Conservation (phyloP, 1,140 invertebrate genomes). For the Pemphigus obesinymphae region DNA sequence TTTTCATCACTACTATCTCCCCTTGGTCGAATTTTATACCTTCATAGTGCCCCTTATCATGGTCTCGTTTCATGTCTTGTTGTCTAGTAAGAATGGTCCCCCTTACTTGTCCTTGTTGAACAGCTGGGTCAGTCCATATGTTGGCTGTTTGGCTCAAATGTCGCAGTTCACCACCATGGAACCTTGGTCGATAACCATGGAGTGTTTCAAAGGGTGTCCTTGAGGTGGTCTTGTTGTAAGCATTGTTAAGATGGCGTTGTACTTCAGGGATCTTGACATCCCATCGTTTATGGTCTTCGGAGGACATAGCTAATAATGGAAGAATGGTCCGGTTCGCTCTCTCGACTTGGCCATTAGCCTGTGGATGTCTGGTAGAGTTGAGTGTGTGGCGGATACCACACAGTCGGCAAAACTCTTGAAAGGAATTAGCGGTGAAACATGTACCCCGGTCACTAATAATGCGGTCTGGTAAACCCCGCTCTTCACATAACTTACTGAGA, state of each 20-base stretch:
- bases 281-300: not conserved
- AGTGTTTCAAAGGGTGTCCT: not conserved
- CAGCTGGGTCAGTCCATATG: not conserved
- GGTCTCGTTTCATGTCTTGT: not conserved
- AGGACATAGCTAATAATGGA: not conserved
- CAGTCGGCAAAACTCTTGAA: not conserved
- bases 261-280: not conserved
- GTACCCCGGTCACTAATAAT: not conserved
- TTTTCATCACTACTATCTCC: not conserved
- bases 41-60: not conserved
- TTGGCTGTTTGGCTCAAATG: not conserved
- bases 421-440: not conserved
- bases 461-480: not conserved
- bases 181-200: conserved; percentile 2
- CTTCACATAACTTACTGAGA: not conserved
- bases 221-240: not conserved
- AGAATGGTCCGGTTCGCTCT: no score
- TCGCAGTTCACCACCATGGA: not conserved
- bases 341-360: not conserved
- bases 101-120: not conserved
- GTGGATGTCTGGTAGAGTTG: not conserved
- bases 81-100: not conserved
- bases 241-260: not conserved
- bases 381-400: not conserved
- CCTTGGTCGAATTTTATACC: not conserved